phyloP scores from a whole-genome alignment of 2,113 vertebrate species.

The Chloropsis hardwickii region DNA sequence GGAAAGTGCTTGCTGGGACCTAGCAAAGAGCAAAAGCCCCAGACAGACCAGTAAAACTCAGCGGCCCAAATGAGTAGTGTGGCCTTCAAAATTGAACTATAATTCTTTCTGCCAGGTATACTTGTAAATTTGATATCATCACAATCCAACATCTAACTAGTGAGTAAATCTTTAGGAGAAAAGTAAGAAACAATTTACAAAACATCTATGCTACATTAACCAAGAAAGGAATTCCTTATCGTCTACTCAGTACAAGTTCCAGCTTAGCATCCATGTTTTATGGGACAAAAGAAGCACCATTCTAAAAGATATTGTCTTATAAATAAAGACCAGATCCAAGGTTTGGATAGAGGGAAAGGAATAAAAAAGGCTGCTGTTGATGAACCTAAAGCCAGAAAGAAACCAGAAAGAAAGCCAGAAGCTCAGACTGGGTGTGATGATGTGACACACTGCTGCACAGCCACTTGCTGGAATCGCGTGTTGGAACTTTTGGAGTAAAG shows the following conservation, averaged over 20 bases:
- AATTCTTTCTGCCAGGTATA: background rate
- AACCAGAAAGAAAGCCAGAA: background rate
- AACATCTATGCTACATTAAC: background rate
- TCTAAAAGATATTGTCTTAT: background rate
- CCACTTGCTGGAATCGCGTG: background rate
- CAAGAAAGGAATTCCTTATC: background rate
- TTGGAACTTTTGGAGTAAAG: background rate
- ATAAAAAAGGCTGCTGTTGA: background rate
- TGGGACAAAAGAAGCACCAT: background rate
- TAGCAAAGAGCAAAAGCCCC: background rate
- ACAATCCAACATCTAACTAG: background rate
- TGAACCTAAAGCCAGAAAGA: background rate
- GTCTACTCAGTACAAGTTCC: background rate
- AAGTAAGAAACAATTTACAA: background rate
- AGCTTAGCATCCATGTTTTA: background rate
- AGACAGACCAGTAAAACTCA: background rate
- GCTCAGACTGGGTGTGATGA: background rate
- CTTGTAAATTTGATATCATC: background rate
- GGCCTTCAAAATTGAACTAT: background rate
- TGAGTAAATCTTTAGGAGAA: background rate
- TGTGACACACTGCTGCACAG: background rate
- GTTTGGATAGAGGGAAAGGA: background rate
- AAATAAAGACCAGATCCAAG: background rate
- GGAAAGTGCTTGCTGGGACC: background rate
- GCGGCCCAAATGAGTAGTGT: background rate